These are phyloP conservation scores for Argyrosomus regius DNA, from an alignment of 2,797 vertebrate genomes.

Conservation along the genomic window DNA sequence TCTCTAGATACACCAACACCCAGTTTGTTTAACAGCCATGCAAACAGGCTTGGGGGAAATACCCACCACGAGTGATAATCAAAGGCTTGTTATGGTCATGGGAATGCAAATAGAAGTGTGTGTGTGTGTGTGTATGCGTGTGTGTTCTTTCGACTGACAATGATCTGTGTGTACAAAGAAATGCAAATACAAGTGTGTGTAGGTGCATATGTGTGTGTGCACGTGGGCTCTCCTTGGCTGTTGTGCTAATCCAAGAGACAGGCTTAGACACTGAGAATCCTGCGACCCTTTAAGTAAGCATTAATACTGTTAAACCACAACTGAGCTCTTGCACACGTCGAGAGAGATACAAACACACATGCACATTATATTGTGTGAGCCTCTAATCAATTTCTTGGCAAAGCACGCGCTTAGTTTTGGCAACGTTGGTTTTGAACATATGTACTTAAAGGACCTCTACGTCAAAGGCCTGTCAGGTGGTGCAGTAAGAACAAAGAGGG, in stretches of 20 bases:
- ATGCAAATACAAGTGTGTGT: slow-evolving; percentile 64
- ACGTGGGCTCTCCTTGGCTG: slow-evolving; percentile 44
- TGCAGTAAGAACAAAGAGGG: slow-evolving; percentile 32
- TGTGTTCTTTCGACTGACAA: slow-evolving; percentile 36
- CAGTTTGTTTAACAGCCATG: slow-evolving; percentile 81
- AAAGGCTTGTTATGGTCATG: slow-evolving; percentile 80
- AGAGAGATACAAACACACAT: slow-evolving; percentile 41
- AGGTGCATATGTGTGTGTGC: slow-evolving; percentile 5
- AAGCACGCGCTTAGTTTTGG: slow-evolving; percentile 39
- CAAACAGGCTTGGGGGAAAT: slow-evolving; percentile 78
- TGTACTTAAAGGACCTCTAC: slow-evolving; percentile 34
- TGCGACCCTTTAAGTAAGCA: slow-evolving; percentile 77
- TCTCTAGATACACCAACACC: slow-evolving; percentile 72
- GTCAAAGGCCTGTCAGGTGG: slow-evolving; percentile 50
- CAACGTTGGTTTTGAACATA: slow-evolving; percentile 39
- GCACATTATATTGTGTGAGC: neutral
- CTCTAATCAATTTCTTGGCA: slow-evolving; percentile 32
- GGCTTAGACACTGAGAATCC: slow-evolving; percentile 80
- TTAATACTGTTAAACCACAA: slow-evolving; percentile 83
- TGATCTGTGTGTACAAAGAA: slow-evolving; percentile 45
- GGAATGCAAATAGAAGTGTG: slow-evolving; percentile 77
- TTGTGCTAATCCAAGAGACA: slow-evolving; percentile 75
- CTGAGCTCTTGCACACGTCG: slow-evolving; percentile 72
- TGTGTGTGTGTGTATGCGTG: slow-evolving; percentile 35
- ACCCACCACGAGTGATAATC: slow-evolving; percentile 78